phyloP scores from a whole-genome alignment of 2,113 vertebrate genomes.

The Emydocephalus ijimae region DNA sequence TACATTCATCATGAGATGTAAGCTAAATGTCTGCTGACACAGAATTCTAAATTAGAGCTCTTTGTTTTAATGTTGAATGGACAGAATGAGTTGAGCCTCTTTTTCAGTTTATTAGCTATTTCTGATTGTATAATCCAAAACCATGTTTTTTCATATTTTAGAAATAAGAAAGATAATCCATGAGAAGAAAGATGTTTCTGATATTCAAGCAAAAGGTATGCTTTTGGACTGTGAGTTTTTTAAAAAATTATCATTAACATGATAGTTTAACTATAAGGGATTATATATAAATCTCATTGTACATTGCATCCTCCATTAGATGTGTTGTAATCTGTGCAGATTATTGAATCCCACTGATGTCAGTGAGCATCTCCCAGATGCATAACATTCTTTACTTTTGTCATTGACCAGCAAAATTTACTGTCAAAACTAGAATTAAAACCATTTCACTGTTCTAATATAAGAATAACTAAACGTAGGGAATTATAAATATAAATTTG shows the following conservation, averaged over 20 bases:
- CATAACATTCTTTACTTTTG: not conserved
- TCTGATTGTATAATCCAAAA: not conserved
- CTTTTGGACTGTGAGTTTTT: not conserved
- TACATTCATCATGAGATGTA: not conserved
- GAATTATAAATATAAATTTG: not conserved
- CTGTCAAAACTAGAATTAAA: not conserved
- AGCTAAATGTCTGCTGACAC: not conserved
- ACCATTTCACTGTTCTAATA: not conserved
- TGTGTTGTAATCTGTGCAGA: not conserved
- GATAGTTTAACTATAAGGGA: not conserved
- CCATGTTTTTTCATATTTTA: constrained; percentile 14
- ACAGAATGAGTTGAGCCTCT: not conserved
- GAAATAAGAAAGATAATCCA: constrained; percentile 44
- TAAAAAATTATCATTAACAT: not conserved
- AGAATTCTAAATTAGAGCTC: not conserved
- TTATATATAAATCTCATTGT: not conserved
- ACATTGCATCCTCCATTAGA: not conserved
- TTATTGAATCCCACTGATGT: not conserved
- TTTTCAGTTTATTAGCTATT: not conserved
- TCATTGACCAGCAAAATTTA: not conserved
- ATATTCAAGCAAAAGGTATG: constrained; percentile 45
- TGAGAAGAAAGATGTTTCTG: constrained; percentile 55
- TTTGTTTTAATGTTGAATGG: not conserved
- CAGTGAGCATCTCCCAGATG: not conserved
- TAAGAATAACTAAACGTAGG: not conserved